Evolutionary conservation across 1,140 invertebrate genomes (phyloP), one percentile per base, ranked within the genome.

Genomic region (Micrasema minimum): DNA sequence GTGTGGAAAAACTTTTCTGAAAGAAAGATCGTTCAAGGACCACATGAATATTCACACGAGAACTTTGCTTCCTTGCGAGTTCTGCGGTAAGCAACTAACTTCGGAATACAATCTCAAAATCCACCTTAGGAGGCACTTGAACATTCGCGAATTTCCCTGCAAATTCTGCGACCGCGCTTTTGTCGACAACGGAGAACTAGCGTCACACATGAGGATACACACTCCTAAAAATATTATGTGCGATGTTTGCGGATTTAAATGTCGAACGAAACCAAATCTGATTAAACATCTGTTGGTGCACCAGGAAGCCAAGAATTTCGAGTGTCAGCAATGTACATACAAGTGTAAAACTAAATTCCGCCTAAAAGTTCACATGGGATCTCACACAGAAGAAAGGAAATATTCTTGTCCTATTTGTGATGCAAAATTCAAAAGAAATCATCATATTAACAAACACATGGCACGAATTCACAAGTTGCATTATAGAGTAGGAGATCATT

Each of bases 201-300:
- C 78, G 11, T 83, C 81, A 68, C 80, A 82, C 69, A 72, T 65
- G 7, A 71, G 71, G 43, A 78, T 61, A 0, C 90, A 91, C 77
- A 82, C 80, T 16, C 80, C 85, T 10, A 88, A 85, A 81, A 88
- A 81, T 62, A 88, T 77, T 77, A 82, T 74, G 11, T 87, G 86
- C 73, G 76, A 81, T 14, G 75, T 80, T 31, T 88, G 87, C 71
- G 82, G 80, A 0, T 80, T 83, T 35, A 82, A 79, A n/a, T 87
- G 87, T 70, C 81, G 79, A 0, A 80, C 80, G n/a, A 83, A 81
- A 68, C 66, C 79, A n/a, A 81, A 81, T 65, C 75, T 85, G 18
- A 78, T 78, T 12, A 80, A 70, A 64, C 66, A 68, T 16, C 14
- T 55, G 53, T 23, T 6, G 14, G 4, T 20, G 9, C 66, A 68